Evolutionary conservation across 2,797 vertebrate genomes (phyloP), one percentile per base, ranked within the genome.

Genomic region (Chaetophractus vellerosus): DNA sequence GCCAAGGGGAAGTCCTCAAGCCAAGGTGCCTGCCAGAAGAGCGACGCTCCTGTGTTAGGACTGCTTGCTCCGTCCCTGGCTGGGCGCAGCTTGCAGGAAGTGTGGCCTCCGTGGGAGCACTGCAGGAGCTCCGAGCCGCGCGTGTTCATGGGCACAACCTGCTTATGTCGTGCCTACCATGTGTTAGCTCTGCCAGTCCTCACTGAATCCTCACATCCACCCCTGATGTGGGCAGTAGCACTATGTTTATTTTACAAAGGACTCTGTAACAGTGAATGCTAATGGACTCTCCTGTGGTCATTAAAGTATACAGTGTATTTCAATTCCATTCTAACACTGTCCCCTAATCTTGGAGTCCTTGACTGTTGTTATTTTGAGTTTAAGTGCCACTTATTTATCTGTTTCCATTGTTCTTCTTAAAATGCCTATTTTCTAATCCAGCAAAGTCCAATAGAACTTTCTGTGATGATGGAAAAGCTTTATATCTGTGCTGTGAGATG

Each of bases 141-240:
- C 7, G 0, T 50, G 11, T 16, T n/a, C 9, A 24, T 7, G n/a
- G 33, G 9, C 0, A 0, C 15, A 7, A 41, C 28, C 3, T 1
- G 38, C 18, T 82, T 9, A 21, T 0, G 2, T 1, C 1, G 19
- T 0, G 2, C n/a, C 55, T 2, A 7, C 45, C 31, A 0, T 9
- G 55, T 19, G 8, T 26, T 23, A 19, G 36, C 31, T 63, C 3
- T 19, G 0, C 5, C 36, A 14, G 2, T 16, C 50, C 48, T 85
- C 38, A 55, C 21, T n/a, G 5, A 50, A 11, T 41, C 9, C 50
- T 84, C 55, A 8, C 19, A 18, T 33, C 6, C 1, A 24, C 6
- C 15, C 6, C 4, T 14, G 80, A n/a, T 9, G 36, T 1, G 7
- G 9, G 9, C 38, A 14, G 4, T 18, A 31, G 18, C 9, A 21